phyloP scores from a whole-genome alignment of 2,888 invertebrate species.

The Eristalis pertinax region DNA sequence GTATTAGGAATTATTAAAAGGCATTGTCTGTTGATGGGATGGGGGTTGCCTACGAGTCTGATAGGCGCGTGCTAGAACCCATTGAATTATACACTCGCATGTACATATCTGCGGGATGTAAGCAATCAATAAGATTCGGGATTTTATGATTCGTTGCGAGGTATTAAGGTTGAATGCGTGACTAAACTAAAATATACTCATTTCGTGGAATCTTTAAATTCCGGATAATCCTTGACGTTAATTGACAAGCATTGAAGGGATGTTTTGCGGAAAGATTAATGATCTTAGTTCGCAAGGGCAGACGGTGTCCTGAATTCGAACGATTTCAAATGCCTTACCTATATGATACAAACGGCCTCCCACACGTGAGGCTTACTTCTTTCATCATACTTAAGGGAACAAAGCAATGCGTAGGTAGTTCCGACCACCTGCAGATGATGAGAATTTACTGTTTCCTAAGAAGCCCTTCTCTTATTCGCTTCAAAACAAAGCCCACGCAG shows the following conservation, averaged over 20 bases:
- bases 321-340: background rate
- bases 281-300: background rate
- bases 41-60: too few species aligned
- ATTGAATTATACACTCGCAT: background rate
- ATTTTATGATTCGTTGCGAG: background rate
- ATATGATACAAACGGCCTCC: background rate
- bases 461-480: background rate
- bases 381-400: background rate
- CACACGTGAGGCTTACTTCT: background rate
- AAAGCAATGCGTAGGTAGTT: background rate
- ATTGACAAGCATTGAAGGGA: slow-evolving; percentile 7
- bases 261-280: slow-evolving; percentile 14
- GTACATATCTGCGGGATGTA: background rate
- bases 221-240: slow-evolving; percentile 8
- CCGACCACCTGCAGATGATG: background rate
- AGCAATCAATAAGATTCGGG: background rate
- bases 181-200: background rate
- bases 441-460: background rate
- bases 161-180: slow-evolving; percentile 9
- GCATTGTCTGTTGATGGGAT: background rate
- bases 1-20: slow-evolving; percentile 30
- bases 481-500: background rate
- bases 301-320: background rate
- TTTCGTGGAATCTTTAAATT: background rate
- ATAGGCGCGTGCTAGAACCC: background rate